A percentile compares a stretch with the other conserved stretches of the same genome.
Conservation (phyloP, 2,797 vertebrate species). For the Serranus cabrilla region DNA sequence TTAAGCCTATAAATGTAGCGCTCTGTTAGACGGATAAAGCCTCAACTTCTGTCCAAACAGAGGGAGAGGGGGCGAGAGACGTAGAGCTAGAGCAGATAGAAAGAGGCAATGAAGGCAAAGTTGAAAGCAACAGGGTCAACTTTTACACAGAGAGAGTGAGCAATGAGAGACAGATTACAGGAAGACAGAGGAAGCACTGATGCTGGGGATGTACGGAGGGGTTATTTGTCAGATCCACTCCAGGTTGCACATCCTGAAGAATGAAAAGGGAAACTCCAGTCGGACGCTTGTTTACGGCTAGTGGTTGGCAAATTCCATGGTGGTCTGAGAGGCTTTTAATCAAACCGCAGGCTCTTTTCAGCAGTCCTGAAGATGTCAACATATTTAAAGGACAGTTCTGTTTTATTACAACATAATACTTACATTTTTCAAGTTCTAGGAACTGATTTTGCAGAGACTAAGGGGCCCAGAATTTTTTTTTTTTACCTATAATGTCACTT, state of each 20-base stretch:
- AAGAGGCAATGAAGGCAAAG: slow-evolving; percentile 31
- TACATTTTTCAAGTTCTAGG: neutral
- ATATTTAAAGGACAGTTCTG: neutral
- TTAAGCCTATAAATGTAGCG: slow-evolving; percentile 70
- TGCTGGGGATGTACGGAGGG: slow-evolving; percentile 29
- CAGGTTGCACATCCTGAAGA: slow-evolving; percentile 48
- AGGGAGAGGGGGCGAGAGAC: slow-evolving; percentile 18
- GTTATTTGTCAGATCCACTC: slow-evolving; percentile 46
- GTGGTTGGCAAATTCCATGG: slow-evolving; percentile 17
- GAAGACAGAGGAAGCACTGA: slow-evolving; percentile 35
- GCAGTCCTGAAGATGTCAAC: neutral
- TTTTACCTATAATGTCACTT: no score
- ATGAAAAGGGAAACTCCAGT: slow-evolving; percentile 28
- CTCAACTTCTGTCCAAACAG: slow-evolving; percentile 61
- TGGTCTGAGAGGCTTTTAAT: slow-evolving; percentile 19
- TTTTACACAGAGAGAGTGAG: slow-evolving; percentile 46
- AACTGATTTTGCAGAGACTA: no score
- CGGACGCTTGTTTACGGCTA: neutral
- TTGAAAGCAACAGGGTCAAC: slow-evolving; percentile 57
- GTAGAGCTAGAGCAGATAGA: slow-evolving; percentile 28
- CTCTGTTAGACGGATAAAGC: slow-evolving; percentile 69
- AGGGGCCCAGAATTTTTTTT: no score
- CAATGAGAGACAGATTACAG: slow-evolving; percentile 55
- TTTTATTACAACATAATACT: neutral
- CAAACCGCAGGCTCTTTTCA: slow-evolving; percentile 24